phyloP scores from a whole-genome alignment of 2,113 vertebrate genomes.

The Galeopterus variegatus region DNA sequence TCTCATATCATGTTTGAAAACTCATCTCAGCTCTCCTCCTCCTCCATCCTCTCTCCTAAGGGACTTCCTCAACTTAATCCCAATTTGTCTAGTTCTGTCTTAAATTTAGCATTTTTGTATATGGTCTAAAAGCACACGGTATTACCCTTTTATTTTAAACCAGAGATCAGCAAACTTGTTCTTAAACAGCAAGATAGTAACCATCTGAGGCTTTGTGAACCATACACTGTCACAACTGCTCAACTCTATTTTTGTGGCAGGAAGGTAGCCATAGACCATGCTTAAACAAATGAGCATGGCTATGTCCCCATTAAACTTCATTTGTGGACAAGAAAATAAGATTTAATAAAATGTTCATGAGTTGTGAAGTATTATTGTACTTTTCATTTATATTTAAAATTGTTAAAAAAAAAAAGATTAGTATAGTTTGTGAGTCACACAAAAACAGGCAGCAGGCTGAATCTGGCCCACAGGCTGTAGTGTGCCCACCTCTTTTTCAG shows the following conservation, averaged over 20 bases:
- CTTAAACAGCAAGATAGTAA: not conserved
- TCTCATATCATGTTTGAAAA: not conserved
- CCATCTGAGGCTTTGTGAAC: not conserved
- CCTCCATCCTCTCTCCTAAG: not conserved
- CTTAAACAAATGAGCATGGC: fast-evolving
- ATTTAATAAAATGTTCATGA: not conserved
- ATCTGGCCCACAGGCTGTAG: not conserved
- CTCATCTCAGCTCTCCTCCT: not conserved
- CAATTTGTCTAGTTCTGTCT: not conserved
- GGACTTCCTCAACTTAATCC: not conserved
- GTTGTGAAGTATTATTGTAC: not conserved
- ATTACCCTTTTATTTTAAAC: not conserved
- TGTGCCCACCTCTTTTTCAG: not conserved
- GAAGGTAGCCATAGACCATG: not conserved
- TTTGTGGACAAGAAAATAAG: not conserved
- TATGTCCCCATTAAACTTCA: not conserved
- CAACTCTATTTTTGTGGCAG: not conserved
- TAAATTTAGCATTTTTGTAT: not conserved
- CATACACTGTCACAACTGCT: not conserved
- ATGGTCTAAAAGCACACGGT: not conserved
- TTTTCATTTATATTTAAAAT: not conserved
- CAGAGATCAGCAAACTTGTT: not conserved
- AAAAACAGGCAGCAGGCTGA: not conserved
- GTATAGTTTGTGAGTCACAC: not conserved
- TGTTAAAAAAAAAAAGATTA: not conserved